A percentile compares a stretch with the other conserved stretches of the same genome.
Conservation (phyloP, 2,113 vertebrate genomes). For the Calyptomena viridis region DNA sequence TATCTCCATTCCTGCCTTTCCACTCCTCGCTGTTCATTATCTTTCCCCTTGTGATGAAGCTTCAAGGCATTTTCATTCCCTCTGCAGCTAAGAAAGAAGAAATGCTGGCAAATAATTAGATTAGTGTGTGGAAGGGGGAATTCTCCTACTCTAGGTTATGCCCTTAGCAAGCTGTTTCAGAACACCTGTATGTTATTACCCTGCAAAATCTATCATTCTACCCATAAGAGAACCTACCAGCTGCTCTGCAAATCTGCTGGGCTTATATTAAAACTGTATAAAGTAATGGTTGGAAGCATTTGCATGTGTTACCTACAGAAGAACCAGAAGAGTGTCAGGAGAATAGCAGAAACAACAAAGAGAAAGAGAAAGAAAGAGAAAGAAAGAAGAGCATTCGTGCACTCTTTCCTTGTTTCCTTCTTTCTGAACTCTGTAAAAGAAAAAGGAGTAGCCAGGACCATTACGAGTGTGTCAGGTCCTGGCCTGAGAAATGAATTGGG, state of each 20-base stretch:
- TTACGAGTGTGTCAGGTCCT: background rate
- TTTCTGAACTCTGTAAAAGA: background rate
- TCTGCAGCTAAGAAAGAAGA: background rate
- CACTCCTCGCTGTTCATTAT: background rate
- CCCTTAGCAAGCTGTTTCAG: background rate
- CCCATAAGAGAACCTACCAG: background rate
- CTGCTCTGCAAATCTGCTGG: background rate
- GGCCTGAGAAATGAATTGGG: background rate
- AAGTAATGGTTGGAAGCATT: background rate
- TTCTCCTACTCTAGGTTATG: background rate
- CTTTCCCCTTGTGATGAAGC: background rate
- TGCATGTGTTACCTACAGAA: background rate
- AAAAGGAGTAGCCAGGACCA: background rate
- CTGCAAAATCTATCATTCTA: background rate
- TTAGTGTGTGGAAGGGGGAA: background rate
- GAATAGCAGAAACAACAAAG: background rate
- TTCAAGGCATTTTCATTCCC: background rate
- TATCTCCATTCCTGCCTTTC: slow-evolving; percentile 18
- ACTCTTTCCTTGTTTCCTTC: background rate
- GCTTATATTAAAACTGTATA: background rate
- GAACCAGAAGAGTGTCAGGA: background rate
- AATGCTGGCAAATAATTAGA: background rate
- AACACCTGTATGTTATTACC: background rate
- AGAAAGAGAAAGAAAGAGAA: accelerated
- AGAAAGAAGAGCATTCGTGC: background rate